Evolutionary conservation across 2,888 invertebrate genomes (phyloP).

Genomic region (Troides aeacus): DNA sequence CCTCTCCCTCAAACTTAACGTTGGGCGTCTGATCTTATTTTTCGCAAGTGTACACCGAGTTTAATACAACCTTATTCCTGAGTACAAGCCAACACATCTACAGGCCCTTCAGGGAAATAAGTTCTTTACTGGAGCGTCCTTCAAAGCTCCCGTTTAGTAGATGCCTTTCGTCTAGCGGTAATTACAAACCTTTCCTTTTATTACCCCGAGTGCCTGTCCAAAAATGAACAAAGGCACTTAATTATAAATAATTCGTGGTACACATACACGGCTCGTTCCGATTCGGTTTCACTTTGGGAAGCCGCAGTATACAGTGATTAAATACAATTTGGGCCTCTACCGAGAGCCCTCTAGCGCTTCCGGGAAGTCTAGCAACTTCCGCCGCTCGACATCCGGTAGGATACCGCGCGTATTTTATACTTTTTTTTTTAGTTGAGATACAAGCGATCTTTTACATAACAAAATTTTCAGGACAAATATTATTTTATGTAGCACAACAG

Average conservation of each 20-base stretch:
- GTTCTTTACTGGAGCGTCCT: conserved; percentile 32
- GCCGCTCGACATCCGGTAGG: conserved; percentile 69
- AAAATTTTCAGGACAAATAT: neutral
- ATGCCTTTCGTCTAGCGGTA: conserved; percentile 27
- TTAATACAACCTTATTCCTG: conserved; percentile 36
- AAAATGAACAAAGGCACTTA: conserved; percentile 44
- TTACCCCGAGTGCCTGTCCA: conserved; percentile 31
- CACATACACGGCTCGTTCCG: conserved; percentile 36
- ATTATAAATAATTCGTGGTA: conserved; percentile 53
- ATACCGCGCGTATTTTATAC: conserved; percentile 66
- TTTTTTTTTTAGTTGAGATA: conserved; percentile 55
- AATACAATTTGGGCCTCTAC: conserved; percentile 69
- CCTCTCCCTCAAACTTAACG: conserved; percentile 34
- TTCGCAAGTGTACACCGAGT: conserved; percentile 31
- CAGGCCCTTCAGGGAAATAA: conserved; percentile 40
- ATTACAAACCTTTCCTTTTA: conserved; percentile 35
- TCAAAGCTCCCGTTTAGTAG: conserved; percentile 18
- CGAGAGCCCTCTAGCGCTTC: conserved; percentile 70
- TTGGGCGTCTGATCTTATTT: conserved; percentile 30
- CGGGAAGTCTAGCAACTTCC: conserved; percentile 76
- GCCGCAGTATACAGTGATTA: conserved; percentile 60
- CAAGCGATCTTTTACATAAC: conserved; percentile 64
- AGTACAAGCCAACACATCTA: conserved; percentile 35
- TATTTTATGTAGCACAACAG: too few relatives aligned
- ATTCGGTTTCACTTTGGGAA: conserved; percentile 42